phyloP scores from a whole-genome alignment of 2,888 invertebrate genomes.

The Lasius fuliginosus region DNA sequence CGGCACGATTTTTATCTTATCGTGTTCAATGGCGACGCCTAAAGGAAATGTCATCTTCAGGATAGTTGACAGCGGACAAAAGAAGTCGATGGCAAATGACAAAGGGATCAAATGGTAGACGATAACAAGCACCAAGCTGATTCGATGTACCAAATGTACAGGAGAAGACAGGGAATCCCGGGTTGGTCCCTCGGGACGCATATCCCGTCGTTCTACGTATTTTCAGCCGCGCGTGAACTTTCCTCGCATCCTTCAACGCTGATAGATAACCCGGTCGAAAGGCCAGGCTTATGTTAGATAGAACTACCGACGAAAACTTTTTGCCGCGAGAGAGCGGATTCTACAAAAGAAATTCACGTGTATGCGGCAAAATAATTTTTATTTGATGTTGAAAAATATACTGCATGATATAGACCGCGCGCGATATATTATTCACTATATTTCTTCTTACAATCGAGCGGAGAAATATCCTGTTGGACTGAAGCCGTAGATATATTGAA shows the following conservation, averaged over 20 bases:
- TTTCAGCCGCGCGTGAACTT: slow-evolving; percentile 61
- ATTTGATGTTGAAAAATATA: slow-evolving; percentile 37
- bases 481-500: neutral
- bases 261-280: slow-evolving; percentile 66
- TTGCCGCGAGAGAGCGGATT: slow-evolving; percentile 24
- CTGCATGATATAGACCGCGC: neutral
- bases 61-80: slow-evolving; percentile 52
- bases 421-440: slow-evolving; percentile 33
- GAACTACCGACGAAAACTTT: slow-evolving; percentile 46
- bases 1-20: slow-evolving; percentile 49
- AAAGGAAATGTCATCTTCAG: slow-evolving; percentile 49
- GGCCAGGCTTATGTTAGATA: slow-evolving; percentile 14
- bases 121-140: slow-evolving; percentile 72
- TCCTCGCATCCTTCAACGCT: slow-evolving; percentile 56
- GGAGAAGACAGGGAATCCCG: slow-evolving; percentile 41
- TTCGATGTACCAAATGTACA: slow-evolving; percentile 61
- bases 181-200: slow-evolving; percentile 59
- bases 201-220: slow-evolving; percentile 61
- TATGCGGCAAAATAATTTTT: slow-evolving; percentile 41
- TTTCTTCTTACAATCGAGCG: slow-evolving; percentile 4
- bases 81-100: slow-evolving; percentile 59
- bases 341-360: slow-evolving; percentile 1
- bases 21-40: neutral
- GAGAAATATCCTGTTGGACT: neutral
- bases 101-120: slow-evolving; percentile 65